Conservation (phyloP, 2,113 vertebrate genomes). For the Paralichthys olivaceus region DNA sequence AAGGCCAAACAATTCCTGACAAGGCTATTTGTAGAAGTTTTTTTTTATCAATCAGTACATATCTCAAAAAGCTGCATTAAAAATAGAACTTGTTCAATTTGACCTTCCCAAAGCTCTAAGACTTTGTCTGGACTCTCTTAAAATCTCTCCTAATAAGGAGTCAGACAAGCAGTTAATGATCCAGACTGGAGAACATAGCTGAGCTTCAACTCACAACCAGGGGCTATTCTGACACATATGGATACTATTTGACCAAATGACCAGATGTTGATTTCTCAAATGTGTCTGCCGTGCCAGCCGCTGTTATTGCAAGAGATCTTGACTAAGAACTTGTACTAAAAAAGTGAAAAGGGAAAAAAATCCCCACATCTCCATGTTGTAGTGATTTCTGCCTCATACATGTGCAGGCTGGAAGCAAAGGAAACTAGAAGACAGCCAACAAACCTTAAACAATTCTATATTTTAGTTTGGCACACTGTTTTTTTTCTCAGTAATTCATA, state of each 20-base stretch:
- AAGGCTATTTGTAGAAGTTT: not conserved
- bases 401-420: conserved; percentile 1
- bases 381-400: conserved; percentile 23
- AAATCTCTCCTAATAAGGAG: conserved; percentile 62
- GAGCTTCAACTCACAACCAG: conserved; percentile 62
- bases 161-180: conserved; percentile 55
- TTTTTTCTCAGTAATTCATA: conserved; percentile 6
- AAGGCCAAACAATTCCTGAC: not conserved
- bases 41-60: conserved; percentile 15
- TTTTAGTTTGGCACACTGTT: not conserved
- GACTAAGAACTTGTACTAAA: conserved; percentile 53
- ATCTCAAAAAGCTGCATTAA: conserved; percentile 28
- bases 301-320: conserved; percentile 63
- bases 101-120: conserved; percentile 37
- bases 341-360: conserved; percentile 16
- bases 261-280: conserved; percentile 75
- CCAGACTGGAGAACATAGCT: conserved; percentile 62
- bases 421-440: conserved; percentile 12
- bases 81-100: conserved; percentile 37
- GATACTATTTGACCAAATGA: conserved; percentile 72
- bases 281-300: conserved; percentile 62
- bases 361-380: conserved; percentile 27
- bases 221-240: conserved; percentile 68
- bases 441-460: conserved; percentile 14
- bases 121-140: conserved; percentile 48